Base-by-base conservation (phyloP, 2,888 invertebrate species). In the Tachina grossa region DNA sequence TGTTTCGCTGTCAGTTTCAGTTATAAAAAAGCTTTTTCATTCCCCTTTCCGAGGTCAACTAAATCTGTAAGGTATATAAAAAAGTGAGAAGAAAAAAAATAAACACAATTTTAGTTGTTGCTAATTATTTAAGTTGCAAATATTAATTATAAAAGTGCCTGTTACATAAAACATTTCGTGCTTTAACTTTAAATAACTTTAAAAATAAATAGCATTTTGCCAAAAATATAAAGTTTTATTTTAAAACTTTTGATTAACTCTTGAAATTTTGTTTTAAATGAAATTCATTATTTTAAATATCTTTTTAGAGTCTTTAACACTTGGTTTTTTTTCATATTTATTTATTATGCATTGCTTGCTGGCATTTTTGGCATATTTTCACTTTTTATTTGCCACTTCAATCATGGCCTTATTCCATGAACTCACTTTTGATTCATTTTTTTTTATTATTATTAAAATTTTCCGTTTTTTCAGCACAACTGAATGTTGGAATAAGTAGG, bases 1-100 rank as follows among this genome's bases (percentile, higher is more conserved):
- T 89, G 88, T 89, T 89, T 87, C 76, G 84, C 83, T 87, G 80
- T 81, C 83, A 80, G 83, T 83, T 74, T 77, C 75, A 74, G 77
- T 83, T 85, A 78, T 68, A 78, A 72, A 80, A 83, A 77, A 79
- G 66, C 81, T 82, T 76, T 69, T 13, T 68, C 53, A 76, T 59
- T 78, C 61, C 41, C 19, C 6, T 57, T 63, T 79, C 43, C 41
- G 74, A 53, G 79, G 68, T 85, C 76, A 85, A 77, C 77, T 75
- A 47, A 39, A 86, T 53, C 87, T 87, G 87, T 11, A 86, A 83
- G 68, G 84, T 72, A 53, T 19, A 49, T 61, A 53, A 1, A 16
- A 53, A 53, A 53, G 16, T 5, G 49, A 78, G 66, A 45, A 9
- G 69, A 80, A 47, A n/a, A 63, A 57, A 45, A 57, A 59, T 68